These are phyloP conservation scores for Eriocheir sinensis DNA, from an alignment of 1,140 invertebrate genomes.

Conservation along the genomic window DNA sequence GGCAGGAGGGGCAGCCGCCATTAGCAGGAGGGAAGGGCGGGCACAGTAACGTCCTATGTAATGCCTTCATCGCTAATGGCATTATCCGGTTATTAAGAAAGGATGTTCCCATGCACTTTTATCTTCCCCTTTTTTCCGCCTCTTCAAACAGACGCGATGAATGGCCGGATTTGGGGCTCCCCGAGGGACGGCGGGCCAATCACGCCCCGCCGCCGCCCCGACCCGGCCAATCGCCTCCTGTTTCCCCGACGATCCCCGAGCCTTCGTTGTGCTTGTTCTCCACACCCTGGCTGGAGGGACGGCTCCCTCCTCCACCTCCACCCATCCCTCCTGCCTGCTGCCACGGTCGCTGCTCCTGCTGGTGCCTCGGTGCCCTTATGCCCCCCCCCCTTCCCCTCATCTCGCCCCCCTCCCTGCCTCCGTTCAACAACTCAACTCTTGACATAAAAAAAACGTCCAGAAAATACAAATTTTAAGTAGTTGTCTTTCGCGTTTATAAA, in stretches of 20 bases:
- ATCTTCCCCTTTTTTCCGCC: conserved; percentile 64
- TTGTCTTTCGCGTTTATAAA: neutral
- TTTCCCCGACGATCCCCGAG: conserved; percentile 39
- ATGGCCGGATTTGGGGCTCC: conserved; percentile 70
- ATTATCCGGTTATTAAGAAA: conserved; percentile 77
- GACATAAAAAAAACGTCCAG: neutral
- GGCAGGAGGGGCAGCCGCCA: conserved; percentile 3
- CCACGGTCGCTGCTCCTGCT: neutral
- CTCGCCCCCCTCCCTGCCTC: neutral
- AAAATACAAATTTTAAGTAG: neutral
- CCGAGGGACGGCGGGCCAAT: conserved; percentile 49
- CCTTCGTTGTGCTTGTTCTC: conserved; percentile 63
- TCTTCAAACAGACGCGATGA: conserved; percentile 76
- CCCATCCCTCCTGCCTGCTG: conserved; percentile 3
- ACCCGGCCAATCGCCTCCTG: conserved; percentile 66
- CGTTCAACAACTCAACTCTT: neutral
- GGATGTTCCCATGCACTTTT: conserved; percentile 76
- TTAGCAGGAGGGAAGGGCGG: conserved; percentile 40
- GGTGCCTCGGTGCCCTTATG: neutral
- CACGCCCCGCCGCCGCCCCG: neutral
- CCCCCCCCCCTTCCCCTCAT: neutral
- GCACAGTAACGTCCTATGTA: conserved; percentile 55
- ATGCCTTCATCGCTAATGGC: conserved; percentile 76
- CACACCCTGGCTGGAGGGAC: conserved; percentile 44
- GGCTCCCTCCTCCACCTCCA: neutral